phyloP scores from a whole-genome alignment of 2,113 vertebrate genomes.

The Loxodonta africana region DNA sequence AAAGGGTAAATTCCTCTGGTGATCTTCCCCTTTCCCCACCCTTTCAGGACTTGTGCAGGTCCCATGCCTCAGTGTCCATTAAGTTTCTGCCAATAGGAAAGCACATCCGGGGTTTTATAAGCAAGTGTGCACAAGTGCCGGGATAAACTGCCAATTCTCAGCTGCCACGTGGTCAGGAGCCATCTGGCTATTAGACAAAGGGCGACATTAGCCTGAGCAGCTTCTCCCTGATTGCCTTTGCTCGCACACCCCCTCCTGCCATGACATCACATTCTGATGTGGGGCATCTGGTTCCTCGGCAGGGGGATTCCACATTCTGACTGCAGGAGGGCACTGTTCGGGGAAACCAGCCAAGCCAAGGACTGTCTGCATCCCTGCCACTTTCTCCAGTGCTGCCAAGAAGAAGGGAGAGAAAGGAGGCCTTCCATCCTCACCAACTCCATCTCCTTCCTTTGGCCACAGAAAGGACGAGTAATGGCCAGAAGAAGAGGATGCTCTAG shows the following conservation, averaged over 20 bases:
- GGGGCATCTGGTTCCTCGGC: slow-evolving; percentile 85
- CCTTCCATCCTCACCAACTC: background rate
- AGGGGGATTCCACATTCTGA: slow-evolving; percentile 80
- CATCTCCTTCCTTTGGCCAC: background rate
- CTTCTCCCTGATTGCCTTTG: slow-evolving; percentile 52
- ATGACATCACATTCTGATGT: slow-evolving; percentile 58
- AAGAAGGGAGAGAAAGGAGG: background rate
- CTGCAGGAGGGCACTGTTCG: slow-evolving; percentile 64
- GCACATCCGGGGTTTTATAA: background rate
- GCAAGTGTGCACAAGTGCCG: background rate
- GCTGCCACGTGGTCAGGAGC: slow-evolving; percentile 68
- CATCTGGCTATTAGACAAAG: slow-evolving; percentile 82
- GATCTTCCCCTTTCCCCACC: background rate
- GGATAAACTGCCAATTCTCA: slow-evolving; percentile 75
- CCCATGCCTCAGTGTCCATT: background rate
- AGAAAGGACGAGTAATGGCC: background rate
- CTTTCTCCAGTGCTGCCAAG: background rate
- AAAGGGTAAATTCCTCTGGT: background rate
- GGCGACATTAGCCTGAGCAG: slow-evolving; percentile 75
- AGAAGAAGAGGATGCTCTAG: background rate
- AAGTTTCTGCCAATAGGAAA: background rate
- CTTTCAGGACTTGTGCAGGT: too few species aligned
- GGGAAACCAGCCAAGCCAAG: slow-evolving; percentile 76
- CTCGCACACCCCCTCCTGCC: background rate
- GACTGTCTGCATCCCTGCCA: background rate